A percentile compares a stretch with the other conserved stretches of the same genome.
phyloP scores from a whole-genome alignment of 2,888 invertebrate species.

The Pherbina coryleti region DNA sequence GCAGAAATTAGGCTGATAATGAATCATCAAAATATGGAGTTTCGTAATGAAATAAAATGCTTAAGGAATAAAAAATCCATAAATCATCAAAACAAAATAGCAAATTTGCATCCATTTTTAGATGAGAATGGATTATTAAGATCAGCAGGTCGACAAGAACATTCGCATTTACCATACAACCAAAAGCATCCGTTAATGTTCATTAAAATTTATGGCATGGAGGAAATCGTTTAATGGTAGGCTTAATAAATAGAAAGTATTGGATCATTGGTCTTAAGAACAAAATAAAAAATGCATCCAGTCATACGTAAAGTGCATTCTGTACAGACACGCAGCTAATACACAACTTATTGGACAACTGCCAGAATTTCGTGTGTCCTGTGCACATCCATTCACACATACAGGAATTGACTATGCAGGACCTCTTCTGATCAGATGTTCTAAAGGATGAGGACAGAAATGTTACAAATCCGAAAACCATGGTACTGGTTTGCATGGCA shows the following conservation, averaged over 20 bases:
- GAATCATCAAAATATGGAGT: too few species aligned
- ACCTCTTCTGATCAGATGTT: not conserved
- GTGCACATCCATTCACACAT: not conserved
- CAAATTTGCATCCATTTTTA: too few species aligned
- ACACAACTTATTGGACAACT: constrained; percentile 22
- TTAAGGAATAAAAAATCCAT: too few species aligned
- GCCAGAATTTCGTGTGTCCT: not conserved
- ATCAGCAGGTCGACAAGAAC: too few species aligned
- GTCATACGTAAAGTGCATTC: not conserved
- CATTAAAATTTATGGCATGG: constrained; percentile 23
- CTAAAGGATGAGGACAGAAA: not conserved
- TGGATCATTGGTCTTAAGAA: constrained; percentile 26
- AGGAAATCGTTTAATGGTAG: constrained; percentile 12
- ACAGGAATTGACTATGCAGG: constrained; percentile 14
- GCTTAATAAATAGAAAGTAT: not conserved
- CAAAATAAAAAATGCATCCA: not conserved
- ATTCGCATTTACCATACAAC: too few species aligned
- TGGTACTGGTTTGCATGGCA: not conserved
- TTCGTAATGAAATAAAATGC: too few species aligned
- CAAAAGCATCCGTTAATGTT: too few species aligned
- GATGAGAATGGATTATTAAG: too few species aligned
- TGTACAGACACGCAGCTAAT: not conserved
- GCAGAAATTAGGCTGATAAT: too few species aligned
- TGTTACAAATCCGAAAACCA: not conserved
- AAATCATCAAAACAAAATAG: too few species aligned